Conservation (phyloP, 2,113 vertebrate species). For the Heterotis niloticus region DNA sequence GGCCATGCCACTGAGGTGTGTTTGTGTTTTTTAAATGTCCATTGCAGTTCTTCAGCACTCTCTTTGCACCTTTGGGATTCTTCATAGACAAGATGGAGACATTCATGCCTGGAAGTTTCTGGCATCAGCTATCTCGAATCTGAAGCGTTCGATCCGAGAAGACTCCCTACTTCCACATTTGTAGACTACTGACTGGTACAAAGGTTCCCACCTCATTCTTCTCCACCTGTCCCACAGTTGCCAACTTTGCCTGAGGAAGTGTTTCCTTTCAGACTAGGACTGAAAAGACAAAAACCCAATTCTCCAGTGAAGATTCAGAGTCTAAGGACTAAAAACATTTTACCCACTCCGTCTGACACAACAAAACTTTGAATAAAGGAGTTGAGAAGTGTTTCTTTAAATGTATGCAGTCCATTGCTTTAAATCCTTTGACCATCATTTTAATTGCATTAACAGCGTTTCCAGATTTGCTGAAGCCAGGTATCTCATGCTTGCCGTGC, state of each 20-base stretch:
- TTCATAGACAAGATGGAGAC: constrained; percentile 72
- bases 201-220: constrained; percentile 1
- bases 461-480: no score
- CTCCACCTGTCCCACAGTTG: not conserved
- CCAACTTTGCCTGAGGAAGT: not conserved
- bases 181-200: not conserved
- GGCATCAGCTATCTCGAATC: constrained; percentile 68
- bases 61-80: constrained; percentile 74
- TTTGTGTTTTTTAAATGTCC: not conserved
- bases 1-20: not conserved
- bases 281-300: not conserved
- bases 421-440: no score
- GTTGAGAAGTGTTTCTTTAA: not conserved
- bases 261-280: not conserved
- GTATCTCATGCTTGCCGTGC: no score
- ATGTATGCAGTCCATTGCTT: not conserved
- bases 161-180: constrained; percentile 1
- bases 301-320: not conserved
- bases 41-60: constrained; percentile 77
- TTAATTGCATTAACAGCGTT: no score
- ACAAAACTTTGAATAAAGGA: constrained; percentile 8
- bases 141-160: constrained; percentile 45
- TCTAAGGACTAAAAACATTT: not conserved
- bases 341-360: not conserved
- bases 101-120: constrained; percentile 64